Percentiles rank a stretch among this genome's conserved stretches.
Evolutionary conservation across 2,888 invertebrate species (phyloP).

Genomic region (Bombylius major): DNA sequence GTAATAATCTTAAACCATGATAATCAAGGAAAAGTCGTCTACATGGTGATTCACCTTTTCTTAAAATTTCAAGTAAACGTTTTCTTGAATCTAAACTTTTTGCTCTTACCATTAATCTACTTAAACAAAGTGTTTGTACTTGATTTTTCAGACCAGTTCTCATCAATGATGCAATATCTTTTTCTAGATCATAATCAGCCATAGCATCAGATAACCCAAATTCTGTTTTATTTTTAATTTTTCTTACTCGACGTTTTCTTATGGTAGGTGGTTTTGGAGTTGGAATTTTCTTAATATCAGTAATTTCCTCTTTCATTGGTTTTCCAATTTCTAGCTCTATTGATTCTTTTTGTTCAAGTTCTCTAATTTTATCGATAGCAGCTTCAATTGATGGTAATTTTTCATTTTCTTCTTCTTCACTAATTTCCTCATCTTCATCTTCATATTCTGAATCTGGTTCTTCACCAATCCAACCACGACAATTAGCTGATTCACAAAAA

Average conservation of each 20-base stretch:
- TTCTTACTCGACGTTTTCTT: conserved; percentile 19
- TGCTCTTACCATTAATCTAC: conserved; percentile 85
- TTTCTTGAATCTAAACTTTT: conserved; percentile 66
- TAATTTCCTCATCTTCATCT: conserved; percentile 22
- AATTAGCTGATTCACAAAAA: conserved; percentile 78
- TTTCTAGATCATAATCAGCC: conserved; percentile 62
- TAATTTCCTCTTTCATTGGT: neutral
- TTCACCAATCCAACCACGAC: conserved; percentile 92
- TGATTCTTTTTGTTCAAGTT: neutral
- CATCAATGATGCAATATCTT: conserved; percentile 71
- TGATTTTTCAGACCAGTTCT: conserved; percentile 76
- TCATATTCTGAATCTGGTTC: conserved; percentile 63
- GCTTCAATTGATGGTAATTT: conserved; percentile 18
- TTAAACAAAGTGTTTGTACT: conserved; percentile 75
- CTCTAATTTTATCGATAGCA: conserved; percentile 13
- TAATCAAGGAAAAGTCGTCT: conserved; percentile 82
- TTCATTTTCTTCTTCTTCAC: conserved; percentile 25
- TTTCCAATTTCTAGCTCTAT: neutral
- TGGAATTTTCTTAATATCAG: neutral
- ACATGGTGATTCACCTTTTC: conserved; percentile 69
- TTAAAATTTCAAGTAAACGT: conserved; percentile 63
- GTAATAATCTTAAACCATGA: conserved; percentile 78
- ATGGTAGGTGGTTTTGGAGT: neutral
- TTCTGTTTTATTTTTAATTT: conserved; percentile 24
- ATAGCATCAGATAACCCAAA: conserved; percentile 21